Evolutionary conservation across 2,888 invertebrate genomes (phyloP).

Genomic region (Carpatolechia fugitivella): DNA sequence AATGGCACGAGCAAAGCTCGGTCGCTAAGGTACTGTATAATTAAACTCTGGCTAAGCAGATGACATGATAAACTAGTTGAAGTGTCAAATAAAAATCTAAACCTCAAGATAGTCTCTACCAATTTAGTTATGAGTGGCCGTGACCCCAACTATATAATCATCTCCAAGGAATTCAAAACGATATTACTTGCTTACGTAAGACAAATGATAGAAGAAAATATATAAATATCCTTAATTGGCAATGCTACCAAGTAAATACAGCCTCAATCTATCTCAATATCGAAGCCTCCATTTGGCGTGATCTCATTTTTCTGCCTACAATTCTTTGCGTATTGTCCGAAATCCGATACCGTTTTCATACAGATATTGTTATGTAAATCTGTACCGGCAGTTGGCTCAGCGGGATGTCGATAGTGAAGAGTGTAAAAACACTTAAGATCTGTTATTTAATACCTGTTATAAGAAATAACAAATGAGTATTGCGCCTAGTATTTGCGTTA

Average conservation of each 20-base stretch:
- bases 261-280: neutral
- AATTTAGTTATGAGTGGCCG: too few relatives aligned
- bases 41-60: too few relatives aligned
- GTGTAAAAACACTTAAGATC: neutral
- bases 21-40: too few relatives aligned
- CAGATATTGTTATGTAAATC: conserved; percentile 32
- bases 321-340: conserved; percentile 11
- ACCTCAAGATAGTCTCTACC: too few relatives aligned
- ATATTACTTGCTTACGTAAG: too few relatives aligned
- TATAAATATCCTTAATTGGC: neutral
- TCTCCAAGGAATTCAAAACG: too few relatives aligned
- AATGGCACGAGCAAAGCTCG: too few relatives aligned
- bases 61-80: too few relatives aligned
- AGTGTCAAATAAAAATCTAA: too few relatives aligned
- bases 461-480: too few relatives aligned
- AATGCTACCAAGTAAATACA: neutral
- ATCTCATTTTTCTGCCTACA: neutral
- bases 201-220: neutral
- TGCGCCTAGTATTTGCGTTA: too few relatives aligned
- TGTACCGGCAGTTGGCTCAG: conserved; percentile 26
- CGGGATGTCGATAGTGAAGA: conserved; percentile 15
- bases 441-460: neutral
- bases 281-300: neutral
- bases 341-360: conserved; percentile 15
- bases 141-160: too few relatives aligned